Conservation (phyloP, 1,140 invertebrate genomes). For the Trachymyrmex cornetzi region DNA sequence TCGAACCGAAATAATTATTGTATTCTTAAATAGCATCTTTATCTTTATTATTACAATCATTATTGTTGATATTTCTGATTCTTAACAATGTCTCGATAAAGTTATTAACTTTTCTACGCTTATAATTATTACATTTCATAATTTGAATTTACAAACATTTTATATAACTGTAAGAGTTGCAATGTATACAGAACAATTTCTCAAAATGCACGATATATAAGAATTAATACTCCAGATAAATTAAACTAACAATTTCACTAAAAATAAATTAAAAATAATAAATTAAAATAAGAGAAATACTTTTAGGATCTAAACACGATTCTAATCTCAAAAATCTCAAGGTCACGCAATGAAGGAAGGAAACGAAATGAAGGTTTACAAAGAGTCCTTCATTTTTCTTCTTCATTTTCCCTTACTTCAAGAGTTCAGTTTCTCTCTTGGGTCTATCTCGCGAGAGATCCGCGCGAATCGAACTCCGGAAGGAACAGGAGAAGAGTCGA, state of each 20-base stretch:
- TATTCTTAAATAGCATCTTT: background rate
- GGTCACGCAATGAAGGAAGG: background rate
- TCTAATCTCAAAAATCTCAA: conserved; percentile 12
- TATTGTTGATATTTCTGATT: background rate
- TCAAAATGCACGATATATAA: background rate
- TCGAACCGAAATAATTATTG: background rate
- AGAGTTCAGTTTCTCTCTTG: conserved; percentile 46
- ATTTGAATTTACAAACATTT: background rate
- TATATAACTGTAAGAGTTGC: background rate
- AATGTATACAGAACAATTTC: background rate
- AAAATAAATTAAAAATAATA: background rate
- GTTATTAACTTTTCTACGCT: background rate
- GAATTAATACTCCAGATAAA: background rate
- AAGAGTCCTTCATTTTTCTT: conserved; percentile 1
- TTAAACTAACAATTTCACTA: conserved; percentile 2
- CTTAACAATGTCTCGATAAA: background rate
- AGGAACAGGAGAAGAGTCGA: conserved; percentile 18
- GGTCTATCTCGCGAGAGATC: conserved; percentile 34
- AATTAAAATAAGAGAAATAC: background rate
- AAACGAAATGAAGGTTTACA: conserved; percentile 1
- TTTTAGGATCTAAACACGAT: background rate
- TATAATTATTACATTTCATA: background rate
- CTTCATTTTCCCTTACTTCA: background rate
- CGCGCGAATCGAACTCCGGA: conserved; percentile 48
- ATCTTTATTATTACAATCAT: background rate